Evolutionary conservation across 2,113 vertebrate genomes (phyloP), one percentile per base, ranked within the genome.

Genomic region (Epinephelus moara): DNA sequence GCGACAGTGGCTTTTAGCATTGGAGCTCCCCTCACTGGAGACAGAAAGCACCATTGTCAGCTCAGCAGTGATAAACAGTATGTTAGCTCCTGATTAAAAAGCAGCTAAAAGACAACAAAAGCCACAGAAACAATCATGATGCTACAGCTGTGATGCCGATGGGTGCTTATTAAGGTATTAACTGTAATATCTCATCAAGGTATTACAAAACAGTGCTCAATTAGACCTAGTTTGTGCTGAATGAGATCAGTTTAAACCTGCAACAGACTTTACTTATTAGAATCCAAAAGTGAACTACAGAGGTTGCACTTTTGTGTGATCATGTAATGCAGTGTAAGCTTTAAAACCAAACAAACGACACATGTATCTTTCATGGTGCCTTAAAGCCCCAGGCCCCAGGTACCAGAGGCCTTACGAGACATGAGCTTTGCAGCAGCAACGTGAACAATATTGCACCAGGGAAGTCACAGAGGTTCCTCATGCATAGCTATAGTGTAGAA

Each of bases 21-120:
- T 30, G 12, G 37, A 56, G 76, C 77, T 63, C 50, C 25, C 19
- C 49, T 56, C 19, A 19, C 49, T 47, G 50, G 33, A 71, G 50
- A 71, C 57, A 40, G 25, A 64, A 23, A 45, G 33, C 1, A 15
- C 21, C 27, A 52, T 2, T 67, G n/a, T 49, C 64, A 67, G 64
- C n/a, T 67, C 42, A 25, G 19, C 27, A 12, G 6, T 64, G 25
- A 47, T 23, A 23, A 50, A 23, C 47, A 27, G 56, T 25, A 2
- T 6, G 37, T 33, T 49, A 25, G 21, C n/a, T 55, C 14, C 49
- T 53, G 47, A 12, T 75, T 9, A 23, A 18, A 49, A 60, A 55
- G 1, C n/a, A 47, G n/a, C 5, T 5, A 49, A 25, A 25, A 49
- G 23, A 25, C 47, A 33, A 21, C 25, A 30, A 5, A 13, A 69